phyloP scores from a whole-genome alignment of 2,888 invertebrate species.

The Physocephala rufipes region DNA sequence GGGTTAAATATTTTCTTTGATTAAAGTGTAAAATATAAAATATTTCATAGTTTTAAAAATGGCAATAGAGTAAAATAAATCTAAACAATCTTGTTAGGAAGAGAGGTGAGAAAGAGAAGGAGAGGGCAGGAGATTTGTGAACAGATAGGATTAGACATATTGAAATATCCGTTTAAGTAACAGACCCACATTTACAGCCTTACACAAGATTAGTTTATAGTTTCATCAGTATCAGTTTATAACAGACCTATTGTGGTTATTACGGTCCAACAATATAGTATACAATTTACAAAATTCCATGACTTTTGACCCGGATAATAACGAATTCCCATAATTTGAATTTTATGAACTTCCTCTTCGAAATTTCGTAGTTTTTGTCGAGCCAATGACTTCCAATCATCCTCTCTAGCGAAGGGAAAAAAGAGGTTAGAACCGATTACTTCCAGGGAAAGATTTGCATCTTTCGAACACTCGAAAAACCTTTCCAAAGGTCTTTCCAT shows the following conservation, averaged over 20 bases:
- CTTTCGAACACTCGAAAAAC: too few relatives aligned
- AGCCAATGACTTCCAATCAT: slow-evolving; percentile 90
- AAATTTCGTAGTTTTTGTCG: slow-evolving; percentile 82
- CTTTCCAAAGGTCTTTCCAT: not conserved
- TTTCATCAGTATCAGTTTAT: not conserved
- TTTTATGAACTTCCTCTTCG: slow-evolving; percentile 84
- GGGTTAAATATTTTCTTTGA: too few relatives aligned
- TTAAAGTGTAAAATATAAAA: not conserved
- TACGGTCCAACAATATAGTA: slow-evolving; percentile 86
- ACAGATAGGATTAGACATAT: not conserved
- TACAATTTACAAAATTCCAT: slow-evolving; percentile 89
- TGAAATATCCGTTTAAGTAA: too few relatives aligned
- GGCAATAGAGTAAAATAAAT: not conserved
- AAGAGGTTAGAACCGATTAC: not conserved
- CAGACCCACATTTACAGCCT: not conserved
- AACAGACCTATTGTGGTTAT: slow-evolving; percentile 82
- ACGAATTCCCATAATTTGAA: slow-evolving; percentile 85
- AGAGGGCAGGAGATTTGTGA: not conserved
- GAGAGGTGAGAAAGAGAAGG: not conserved
- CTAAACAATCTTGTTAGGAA: not conserved
- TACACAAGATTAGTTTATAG: not conserved
- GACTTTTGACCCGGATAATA: slow-evolving; percentile 85
- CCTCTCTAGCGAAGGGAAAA: slow-evolving; percentile 71
- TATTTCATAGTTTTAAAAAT: too few relatives aligned
- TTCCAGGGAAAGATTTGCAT: too few relatives aligned